These are phyloP conservation scores for Vombatus ursinus DNA, from an alignment of 2,113 vertebrate genomes.

Conservation along the genomic window DNA sequence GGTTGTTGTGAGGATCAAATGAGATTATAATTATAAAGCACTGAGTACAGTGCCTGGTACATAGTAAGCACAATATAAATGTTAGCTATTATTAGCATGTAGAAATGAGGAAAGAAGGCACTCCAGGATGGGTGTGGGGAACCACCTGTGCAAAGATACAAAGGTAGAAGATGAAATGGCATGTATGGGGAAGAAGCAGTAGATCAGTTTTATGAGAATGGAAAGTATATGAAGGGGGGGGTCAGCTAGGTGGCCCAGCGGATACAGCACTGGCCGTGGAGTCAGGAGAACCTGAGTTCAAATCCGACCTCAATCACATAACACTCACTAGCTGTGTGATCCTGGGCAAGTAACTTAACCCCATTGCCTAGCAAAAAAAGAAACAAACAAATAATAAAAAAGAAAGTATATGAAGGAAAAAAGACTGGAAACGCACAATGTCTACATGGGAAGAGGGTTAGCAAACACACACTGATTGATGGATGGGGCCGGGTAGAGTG, in stretches of 20 bases:
- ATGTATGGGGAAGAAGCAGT: not conserved
- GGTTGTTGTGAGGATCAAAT: not conserved
- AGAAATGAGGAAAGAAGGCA: not conserved
- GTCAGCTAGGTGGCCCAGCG: no score
- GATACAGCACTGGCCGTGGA: no score
- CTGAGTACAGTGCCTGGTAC: not conserved
- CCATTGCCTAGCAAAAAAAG: no score
- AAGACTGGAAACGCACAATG: not conserved
- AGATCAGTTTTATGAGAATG: not conserved
- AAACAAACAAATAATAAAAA: no score
- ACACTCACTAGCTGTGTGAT: no score
- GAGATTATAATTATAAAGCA: not conserved
- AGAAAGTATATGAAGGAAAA: not conserved
- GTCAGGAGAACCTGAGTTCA: no score
- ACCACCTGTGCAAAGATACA: not conserved
- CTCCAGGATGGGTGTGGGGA: not conserved
- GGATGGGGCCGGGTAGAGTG: not conserved
- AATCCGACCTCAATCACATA: no score
- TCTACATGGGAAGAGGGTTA: not conserved
- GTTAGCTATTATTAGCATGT: not conserved
- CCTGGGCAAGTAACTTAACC: no score
- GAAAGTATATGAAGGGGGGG: not conserved
- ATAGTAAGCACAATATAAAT: not conserved
- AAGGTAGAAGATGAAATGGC: not conserved
- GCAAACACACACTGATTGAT: constrained; percentile 10